Percentiles rank a stretch among this genome's conserved stretches.
phyloP scores from a whole-genome alignment of 1,140 invertebrate genomes.

The Meteorus sp. region DNA sequence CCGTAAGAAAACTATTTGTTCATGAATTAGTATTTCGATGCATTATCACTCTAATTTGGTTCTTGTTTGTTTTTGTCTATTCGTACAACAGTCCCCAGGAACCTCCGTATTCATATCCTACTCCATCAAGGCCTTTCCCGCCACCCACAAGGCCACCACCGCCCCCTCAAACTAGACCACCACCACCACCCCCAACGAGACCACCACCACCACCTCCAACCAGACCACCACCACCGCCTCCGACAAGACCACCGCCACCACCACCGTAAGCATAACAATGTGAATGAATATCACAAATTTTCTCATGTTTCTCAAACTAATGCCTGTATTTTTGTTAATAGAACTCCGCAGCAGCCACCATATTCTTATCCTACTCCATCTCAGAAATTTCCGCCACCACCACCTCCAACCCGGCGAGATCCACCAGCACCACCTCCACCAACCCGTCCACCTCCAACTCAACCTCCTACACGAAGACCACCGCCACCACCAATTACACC shows the following conservation, averaged over 20 bases:
- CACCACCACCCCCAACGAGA: slow-evolving; percentile 21
- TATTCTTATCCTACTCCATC: slow-evolving; percentile 24
- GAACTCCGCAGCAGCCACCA: slow-evolving; percentile 12
- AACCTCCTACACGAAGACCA: background rate
- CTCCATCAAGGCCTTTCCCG: no score
- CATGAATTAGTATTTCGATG: background rate
- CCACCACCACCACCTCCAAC: slow-evolving; percentile 18
- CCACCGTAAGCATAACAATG: background rate
- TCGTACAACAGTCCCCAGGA: no score
- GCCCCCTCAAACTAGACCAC: slow-evolving; percentile 20
- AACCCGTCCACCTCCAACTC: slow-evolving; percentile 4
- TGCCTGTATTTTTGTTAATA: background rate
- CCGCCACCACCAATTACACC: slow-evolving; percentile 9
- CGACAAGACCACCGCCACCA: slow-evolving; percentile 24
- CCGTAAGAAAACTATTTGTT: no score
- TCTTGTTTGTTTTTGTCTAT: no score
- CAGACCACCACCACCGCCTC: slow-evolving; percentile 19
- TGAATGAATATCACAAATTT: background rate
- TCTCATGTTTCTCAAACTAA: no score
- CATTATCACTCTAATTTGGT: no score
- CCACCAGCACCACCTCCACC: slow-evolving; percentile 1
- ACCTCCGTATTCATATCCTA: no score
- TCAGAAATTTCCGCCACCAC: slow-evolving; percentile 12
- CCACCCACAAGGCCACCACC: background rate
- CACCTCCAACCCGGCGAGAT: slow-evolving; percentile 1